Conservation (phyloP, 2,888 invertebrate species). For the Spisula subtruncata region DNA sequence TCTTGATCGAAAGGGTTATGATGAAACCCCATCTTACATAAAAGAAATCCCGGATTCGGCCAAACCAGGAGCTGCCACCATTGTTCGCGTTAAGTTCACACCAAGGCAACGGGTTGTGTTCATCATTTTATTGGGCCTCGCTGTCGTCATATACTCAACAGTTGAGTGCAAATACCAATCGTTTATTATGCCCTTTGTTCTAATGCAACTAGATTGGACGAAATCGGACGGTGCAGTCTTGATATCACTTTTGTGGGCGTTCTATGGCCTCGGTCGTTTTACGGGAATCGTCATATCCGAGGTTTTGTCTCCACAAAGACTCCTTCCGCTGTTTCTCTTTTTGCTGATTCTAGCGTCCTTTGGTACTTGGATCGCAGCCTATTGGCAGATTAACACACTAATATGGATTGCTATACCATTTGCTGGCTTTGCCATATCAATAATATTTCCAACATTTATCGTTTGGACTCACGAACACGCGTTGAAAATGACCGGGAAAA, state of each 20-base stretch:
- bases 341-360: constrained; percentile 16
- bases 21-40: constrained; percentile 36
- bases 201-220: constrained; percentile 82
- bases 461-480: constrained; percentile 56
- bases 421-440: constrained; percentile 43
- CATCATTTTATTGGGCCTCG: constrained; percentile 83
- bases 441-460: constrained; percentile 55
- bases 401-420: constrained; percentile 54
- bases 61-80: background rate
- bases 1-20: constrained; percentile 57
- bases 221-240: constrained; percentile 82
- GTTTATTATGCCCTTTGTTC: constrained; percentile 85
- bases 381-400: background rate
- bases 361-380: constrained; percentile 33
- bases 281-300: constrained; percentile 85
- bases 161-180: constrained; percentile 87
- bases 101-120: constrained; percentile 69
- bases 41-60: constrained; percentile 22
- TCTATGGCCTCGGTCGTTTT: constrained; percentile 86
- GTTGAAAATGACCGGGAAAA: constrained; percentile 48
- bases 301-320: constrained; percentile 81
- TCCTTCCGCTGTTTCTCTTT: constrained; percentile 77
- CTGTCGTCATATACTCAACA: constrained; percentile 86
- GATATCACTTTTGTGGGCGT: constrained; percentile 87
- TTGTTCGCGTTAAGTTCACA: background rate